Evolutionary conservation across 2,797 vertebrate genomes (phyloP), one percentile per base, ranked within the genome.

Genomic region (Tapera naevia): DNA sequence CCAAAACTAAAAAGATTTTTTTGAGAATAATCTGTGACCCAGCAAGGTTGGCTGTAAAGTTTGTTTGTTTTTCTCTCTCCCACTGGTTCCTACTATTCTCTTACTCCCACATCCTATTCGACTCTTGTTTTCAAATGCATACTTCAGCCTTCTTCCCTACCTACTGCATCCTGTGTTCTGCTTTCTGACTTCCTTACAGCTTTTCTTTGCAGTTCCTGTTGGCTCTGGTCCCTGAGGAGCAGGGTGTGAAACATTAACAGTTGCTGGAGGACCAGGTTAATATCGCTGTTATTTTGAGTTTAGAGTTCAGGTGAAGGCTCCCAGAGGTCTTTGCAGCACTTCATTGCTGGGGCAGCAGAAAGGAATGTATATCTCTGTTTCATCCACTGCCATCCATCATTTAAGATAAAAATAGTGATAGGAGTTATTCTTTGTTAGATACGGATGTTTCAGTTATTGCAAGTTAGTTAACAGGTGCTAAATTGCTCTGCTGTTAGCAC

Each of bases 51-150:
- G 83, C 82, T 86, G 25, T 45, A 81, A 64, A 76, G 62, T 91
- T 93, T 92, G 92, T 94, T 96, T 96, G 81, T 90, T 95, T 96
- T 96, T 86, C 90, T 73, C 72, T 91, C 86, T 94, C 65, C 83
- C 0, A 8, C 86, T 94, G 91, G 80, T 96, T 97, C 92, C 94
- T 96, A 54, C 67, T 93, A 84, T 97, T 96, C 86, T 96, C 53
- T 91, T 86, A 79, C 94, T 96, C 85, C 88, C 83, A 95, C 88
- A 60, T 92, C 89, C 80, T 70, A 50, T 76, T 48, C 0, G 2
- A 76, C 71, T 69, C 76, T 88, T 94, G 86, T 92, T 95, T 94
- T 91, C 80, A 89, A 75, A 93, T 21, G 66, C 80, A 92, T 95
- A 95, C 86, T 94, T 94, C 64, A 92, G 74, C 78, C 70, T 88